Evolutionary conservation across 1,140 invertebrate genomes (phyloP).

Genomic region (Cydia amplana): DNA sequence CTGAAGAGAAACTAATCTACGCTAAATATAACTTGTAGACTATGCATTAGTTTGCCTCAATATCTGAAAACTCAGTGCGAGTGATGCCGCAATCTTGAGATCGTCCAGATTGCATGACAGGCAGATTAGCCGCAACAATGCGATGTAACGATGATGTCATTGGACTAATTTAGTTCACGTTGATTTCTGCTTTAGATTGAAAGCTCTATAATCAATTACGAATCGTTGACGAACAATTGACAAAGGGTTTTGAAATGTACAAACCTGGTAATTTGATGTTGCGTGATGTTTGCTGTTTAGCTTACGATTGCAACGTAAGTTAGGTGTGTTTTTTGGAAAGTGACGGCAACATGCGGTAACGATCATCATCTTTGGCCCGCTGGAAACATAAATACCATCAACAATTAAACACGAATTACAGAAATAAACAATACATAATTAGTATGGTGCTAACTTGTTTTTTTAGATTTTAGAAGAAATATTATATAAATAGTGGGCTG

Average conservation of each 20-base stretch:
- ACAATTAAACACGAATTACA: not conserved
- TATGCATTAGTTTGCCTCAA: conserved; percentile 12
- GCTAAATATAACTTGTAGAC: not conserved
- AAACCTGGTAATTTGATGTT: not conserved
- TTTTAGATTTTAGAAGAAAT: too few species aligned
- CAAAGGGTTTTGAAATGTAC: conserved; percentile 13
- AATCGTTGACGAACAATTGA: conserved; percentile 1
- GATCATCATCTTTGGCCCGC: too few species aligned
- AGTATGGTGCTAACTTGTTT: not conserved
- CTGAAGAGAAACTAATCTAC: not conserved
- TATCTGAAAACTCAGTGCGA: conserved; percentile 19
- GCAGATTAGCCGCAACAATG: conserved; percentile 19
- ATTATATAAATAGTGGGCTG: too few species aligned
- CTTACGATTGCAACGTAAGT: not conserved
- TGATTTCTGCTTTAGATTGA: conserved; percentile 11
- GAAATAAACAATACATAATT: not conserved
- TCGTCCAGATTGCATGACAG: conserved; percentile 23
- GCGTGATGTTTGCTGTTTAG: not conserved
- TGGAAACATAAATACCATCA: not conserved
- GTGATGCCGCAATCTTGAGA: conserved; percentile 30
- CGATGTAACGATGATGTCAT: conserved; percentile 18
- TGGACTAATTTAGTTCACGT: conserved; percentile 19
- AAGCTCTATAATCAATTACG: conserved; percentile 23
- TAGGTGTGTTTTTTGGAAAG: too few species aligned
- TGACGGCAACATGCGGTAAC: too few species aligned